phyloP scores from a whole-genome alignment of 2,888 invertebrate species.

The Cynaeus angustus region DNA sequence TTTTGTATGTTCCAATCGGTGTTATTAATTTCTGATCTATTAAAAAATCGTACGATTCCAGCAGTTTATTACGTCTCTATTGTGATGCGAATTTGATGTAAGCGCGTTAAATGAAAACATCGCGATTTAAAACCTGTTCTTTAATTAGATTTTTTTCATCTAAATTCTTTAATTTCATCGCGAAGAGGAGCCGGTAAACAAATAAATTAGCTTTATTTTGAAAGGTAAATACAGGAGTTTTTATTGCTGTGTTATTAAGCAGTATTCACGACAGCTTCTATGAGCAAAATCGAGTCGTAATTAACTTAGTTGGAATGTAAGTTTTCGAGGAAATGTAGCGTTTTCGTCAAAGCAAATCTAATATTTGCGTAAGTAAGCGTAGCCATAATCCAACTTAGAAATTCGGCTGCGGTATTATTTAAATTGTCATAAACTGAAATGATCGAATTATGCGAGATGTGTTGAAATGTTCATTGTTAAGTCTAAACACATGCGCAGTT shows the following conservation, averaged over 20 bases:
- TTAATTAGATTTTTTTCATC: conserved; percentile 21
- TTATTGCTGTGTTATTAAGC: conserved; percentile 3
- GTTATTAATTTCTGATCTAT: conserved; percentile 11
- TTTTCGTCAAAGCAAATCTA: conserved; percentile 33
- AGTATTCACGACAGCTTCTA: conserved; percentile 19
- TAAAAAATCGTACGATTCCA: neutral
- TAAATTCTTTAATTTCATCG: conserved; percentile 8
- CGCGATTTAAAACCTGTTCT: conserved; percentile 11
- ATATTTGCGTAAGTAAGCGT: conserved; percentile 25
- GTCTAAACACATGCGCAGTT: conserved; percentile 31
- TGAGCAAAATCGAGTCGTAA: conserved; percentile 17
- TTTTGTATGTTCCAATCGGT: conserved; percentile 9
- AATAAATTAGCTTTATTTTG: conserved; percentile 21
- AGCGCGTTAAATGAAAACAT: neutral
- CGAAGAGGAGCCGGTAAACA: conserved; percentile 6
- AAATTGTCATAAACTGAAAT: conserved; percentile 33
- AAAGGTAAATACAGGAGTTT: conserved; percentile 4
- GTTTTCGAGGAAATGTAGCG: conserved; percentile 21
- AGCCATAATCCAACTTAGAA: conserved; percentile 24
- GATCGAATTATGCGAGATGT: conserved; percentile 35
- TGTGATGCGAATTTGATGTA: conserved; percentile 24
- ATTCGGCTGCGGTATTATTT: conserved; percentile 29
- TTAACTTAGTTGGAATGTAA: conserved; percentile 16
- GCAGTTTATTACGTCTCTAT: conserved; percentile 13
- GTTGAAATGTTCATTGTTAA: conserved; percentile 26